Evolutionary conservation across 2,797 vertebrate genomes (phyloP), one percentile per base, ranked within the genome.

Genomic region (Tragelaphus eurycerus): DNA sequence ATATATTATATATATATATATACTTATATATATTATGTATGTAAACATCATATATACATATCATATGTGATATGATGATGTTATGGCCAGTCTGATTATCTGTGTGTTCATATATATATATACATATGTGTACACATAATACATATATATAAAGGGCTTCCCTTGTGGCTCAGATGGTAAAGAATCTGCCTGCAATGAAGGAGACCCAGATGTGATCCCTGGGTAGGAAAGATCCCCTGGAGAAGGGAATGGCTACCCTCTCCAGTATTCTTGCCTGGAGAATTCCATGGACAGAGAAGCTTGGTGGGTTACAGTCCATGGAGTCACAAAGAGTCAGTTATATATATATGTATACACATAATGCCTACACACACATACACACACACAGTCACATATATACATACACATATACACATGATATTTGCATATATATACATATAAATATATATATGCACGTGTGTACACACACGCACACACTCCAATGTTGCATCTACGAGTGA

Each of bases 41-140:
- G 34, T 14, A 38, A 15, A 16, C 7, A 55, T 55, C 4, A 27
- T 16, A 16, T 83, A 16, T 38, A 38, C 52, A 27, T 55, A 55
- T 7, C 21, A 34, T 38, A 83, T 55, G 13, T 55, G 13, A 4
- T 31, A 31, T 48, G 48, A n/a, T 13, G 43, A 62, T 31, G 64
- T 43, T 46, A 48, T 0, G 25, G 38, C 55, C 23, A 15, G 27
- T n/a, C 25, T 84, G 89, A 57, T 59, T n/a, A 16, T n/a, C 6
- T 86, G 10, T 43, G n/a, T 25, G 8, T 16, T 1, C 2, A 1
- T 15, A 25, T 3, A 13, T 17, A 6, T 2, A 12, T 23, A 74
- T 14, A 43, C 21, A 43, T 7, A 74, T 14, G 21, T 43, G 34
- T 74, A 43, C 11, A 25, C 34, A 74, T 43, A 74, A 43, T 43